Evolutionary conservation across 2,797 vertebrate genomes (phyloP), one percentile per base, ranked within the genome.

Genomic region (Perodicticus potto): DNA sequence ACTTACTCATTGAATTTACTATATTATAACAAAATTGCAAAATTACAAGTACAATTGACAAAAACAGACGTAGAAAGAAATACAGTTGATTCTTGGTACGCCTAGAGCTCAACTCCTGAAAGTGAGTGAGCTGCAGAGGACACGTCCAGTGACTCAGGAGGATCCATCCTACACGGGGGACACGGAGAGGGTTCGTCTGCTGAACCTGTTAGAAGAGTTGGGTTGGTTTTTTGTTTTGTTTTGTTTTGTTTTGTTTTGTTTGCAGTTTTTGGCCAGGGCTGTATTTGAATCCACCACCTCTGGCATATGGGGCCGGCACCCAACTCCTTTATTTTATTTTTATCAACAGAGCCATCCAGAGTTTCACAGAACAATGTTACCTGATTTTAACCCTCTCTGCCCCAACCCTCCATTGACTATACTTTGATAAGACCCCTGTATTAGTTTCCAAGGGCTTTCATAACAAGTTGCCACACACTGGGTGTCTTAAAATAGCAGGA

Each of bases 1-100:
- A 89, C 76, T 65, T 92, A 78, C 69, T 77, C 45, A 57, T 81
- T 93, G 84, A 19, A 65, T 88, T 49, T 76, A 7, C 22, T 76
- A 10, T 27, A 7, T 72, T 80, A 67, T 8, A 87, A 87, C 49
- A 65, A 59, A 93, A 49, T 23, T 37, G 4, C 37, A 83, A 74
- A 73, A 93, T 84, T 93, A 22, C 32, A 93, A 91, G 27, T 40
- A 85, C 6, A 32, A 49, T 10, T 20, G 57, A 49, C 49, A 94
- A 45, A 92, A 89, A 89, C 20, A 7, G 7, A 59, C 89, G 84
- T 67, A 25, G 17, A 7, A 93, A 83, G 8, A 74, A 95, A 70
- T 7, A 49, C n/a, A 67, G 73, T 53, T 32, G 40, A 74, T 88
- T 72, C 29, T 69, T 73, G 20, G 16, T 90, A 82, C 34, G n/a